Conservation (phyloP, 2,797 vertebrate genomes). For the Poecilia wingei region DNA sequence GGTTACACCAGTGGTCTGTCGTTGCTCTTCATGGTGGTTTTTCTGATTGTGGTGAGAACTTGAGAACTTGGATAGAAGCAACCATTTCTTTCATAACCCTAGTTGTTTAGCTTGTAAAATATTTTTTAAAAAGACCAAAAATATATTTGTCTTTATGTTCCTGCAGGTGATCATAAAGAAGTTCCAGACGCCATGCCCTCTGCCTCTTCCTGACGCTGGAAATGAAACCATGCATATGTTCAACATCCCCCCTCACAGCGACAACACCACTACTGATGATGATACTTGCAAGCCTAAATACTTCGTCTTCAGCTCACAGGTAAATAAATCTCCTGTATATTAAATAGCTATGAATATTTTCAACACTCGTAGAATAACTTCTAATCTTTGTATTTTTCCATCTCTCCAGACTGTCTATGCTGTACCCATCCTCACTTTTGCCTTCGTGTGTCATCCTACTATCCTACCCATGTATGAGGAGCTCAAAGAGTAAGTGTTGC, state of each 20-base stretch:
- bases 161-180: conserved; percentile 96
- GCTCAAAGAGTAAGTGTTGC: conserved; percentile 88
- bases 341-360: background rate
- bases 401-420: conserved; percentile 91
- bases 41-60: too few relatives aligned
- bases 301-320: conserved; percentile 95
- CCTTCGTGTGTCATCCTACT: conserved; percentile 97
- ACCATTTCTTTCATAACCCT: too few relatives aligned
- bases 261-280: conserved; percentile 53
- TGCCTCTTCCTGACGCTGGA: conserved; percentile 38
- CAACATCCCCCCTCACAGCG: conserved; percentile 69
- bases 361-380: fast-evolving
- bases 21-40: too few relatives aligned
- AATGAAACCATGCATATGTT: conserved; percentile 65
- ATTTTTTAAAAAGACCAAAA: too few relatives aligned
- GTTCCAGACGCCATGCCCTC: conserved; percentile 90
- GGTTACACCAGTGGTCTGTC: too few relatives aligned
- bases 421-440: conserved; percentile 94
- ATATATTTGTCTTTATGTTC: background rate
- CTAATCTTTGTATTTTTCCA: background rate
- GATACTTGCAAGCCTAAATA: conserved; percentile 89
- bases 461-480: conserved; percentile 98
- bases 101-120: too few relatives aligned
- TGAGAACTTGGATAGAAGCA: too few relatives aligned
- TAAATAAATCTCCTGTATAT: conserved; percentile 59